Base-by-base conservation (phyloP, 2,113 vertebrate genomes). In the Takifugu flavidus region DNA sequence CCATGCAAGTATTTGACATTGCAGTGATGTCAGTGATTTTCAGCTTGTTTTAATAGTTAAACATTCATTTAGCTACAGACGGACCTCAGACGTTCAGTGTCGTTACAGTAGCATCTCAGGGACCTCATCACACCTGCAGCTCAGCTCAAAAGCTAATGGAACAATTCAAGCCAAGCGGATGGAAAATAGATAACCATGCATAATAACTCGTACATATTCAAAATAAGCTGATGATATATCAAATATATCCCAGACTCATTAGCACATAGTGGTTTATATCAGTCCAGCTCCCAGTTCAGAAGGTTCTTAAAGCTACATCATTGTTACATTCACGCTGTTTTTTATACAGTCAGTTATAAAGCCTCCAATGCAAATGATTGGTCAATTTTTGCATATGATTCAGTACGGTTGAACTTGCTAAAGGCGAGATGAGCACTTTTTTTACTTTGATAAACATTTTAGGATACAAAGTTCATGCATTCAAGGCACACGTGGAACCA, bases 401-500 rank as follows among this genome's bases (percentile, higher is more conserved):
- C 34, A 39, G 34, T 39, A 39, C 4, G 11, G 34, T 39, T 39
- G 34, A 39, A 39, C 3, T 39, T 39, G 11, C 45, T 47, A 47
- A 47, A 47, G 15, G 0, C 27, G 5, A 34, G 42, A 8, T 0
- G 31, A 27, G 26, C 59, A 25, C 53, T 14, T 58, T 46, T 49
- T 62, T 7, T 25, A 45, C 25, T 28, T 27, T 54, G 8, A 47
- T 49, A 34, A 59, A 44, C 59, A 64, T 67, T 62, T 59, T 68
- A 69, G 69, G 64, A 75, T 67, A 49, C 43, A 71, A 4, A 44
- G 14, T 54, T 62, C 13, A 60, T 52, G 59, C 70, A 62, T 43
- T 83, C 42, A 76, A 83, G 71, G 78, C 75, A 86, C 70, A 64
- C 3, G 13, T 39, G 25, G 55, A 64, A 59, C 0, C 53, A 49